Evolutionary conservation across 2,113 vertebrate genomes (phyloP).

Genomic region (Syngnathoides biaculeatus): DNA sequence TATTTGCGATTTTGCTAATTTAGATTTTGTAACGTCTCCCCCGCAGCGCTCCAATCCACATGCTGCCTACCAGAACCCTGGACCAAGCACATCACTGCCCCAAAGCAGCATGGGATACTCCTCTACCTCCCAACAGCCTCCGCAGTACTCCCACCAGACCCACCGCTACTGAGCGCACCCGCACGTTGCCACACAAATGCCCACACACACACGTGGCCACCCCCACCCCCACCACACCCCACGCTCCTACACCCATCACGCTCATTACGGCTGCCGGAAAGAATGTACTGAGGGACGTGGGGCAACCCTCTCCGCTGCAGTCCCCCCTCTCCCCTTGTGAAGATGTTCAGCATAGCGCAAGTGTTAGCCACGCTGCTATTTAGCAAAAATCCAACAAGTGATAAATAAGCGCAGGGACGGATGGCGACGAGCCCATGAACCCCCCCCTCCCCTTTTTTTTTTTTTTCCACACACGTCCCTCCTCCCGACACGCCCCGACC

Average conservation of each 20-base stretch:
- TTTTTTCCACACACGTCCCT: slow-evolving; percentile 34
- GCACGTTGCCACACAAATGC: slow-evolving; percentile 19
- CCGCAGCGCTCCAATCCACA: slow-evolving; percentile 97
- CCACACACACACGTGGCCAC: slow-evolving; percentile 1
- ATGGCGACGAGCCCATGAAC: slow-evolving; percentile 26
- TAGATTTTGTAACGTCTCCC: not conserved
- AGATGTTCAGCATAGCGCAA: slow-evolving; percentile 25
- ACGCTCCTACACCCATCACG: not conserved
- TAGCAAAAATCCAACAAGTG: slow-evolving; percentile 32
- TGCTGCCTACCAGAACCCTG: slow-evolving; percentile 99
- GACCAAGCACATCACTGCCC: slow-evolving; percentile 99
- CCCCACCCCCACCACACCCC: slow-evolving; percentile 1
- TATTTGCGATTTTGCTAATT: too few relatives aligned
- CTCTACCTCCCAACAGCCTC: slow-evolving; percentile 99
- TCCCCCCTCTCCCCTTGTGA: slow-evolving; percentile 58
- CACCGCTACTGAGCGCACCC: slow-evolving; percentile 88
- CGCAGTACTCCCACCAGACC: slow-evolving; percentile 98
- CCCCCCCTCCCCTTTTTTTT: slow-evolving; percentile 17
- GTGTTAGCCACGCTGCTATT: slow-evolving; percentile 39
- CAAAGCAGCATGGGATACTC: slow-evolving; percentile 99
- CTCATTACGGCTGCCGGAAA: slow-evolving; percentile 56
- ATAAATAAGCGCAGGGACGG: slow-evolving; percentile 14
- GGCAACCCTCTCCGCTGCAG: slow-evolving; percentile 65
- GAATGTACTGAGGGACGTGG: slow-evolving; percentile 69
- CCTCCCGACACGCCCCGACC: slow-evolving; percentile 36